Conservation (phyloP, 1,140 invertebrate genomes). For the Ceratoteleas bidentatus region DNA sequence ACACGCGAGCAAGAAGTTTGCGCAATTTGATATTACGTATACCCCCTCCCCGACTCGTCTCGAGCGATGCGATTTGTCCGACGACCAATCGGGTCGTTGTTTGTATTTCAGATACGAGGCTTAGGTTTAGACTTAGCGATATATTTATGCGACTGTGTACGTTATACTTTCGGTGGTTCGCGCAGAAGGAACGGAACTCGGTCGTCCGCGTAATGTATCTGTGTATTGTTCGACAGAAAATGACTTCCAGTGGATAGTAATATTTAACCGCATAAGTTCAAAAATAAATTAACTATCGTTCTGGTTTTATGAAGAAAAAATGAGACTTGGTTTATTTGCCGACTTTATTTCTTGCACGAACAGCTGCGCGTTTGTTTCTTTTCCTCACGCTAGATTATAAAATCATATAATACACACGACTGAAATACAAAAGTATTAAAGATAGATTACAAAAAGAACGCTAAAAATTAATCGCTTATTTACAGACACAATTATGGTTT, state of each 20-base stretch:
- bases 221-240: conserved; percentile 62
- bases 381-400: conserved; percentile 36
- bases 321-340: no score
- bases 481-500: conserved; percentile 38
- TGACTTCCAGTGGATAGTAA: conserved; percentile 61
- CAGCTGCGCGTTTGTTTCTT: no score
- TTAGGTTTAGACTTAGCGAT: conserved; percentile 51
- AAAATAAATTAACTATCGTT: conserved; percentile 62
- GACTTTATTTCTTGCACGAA: no score
- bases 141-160: no score
- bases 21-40: conserved; percentile 42
- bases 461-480: conserved; percentile 46
- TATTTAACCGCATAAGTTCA: conserved; percentile 65
- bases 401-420: conserved; percentile 57
- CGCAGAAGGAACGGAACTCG: no score
- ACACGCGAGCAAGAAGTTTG: conserved; percentile 1
- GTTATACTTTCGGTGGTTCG: no score
- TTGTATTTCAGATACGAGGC: conserved; percentile 31
- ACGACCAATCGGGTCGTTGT: conserved; percentile 9
- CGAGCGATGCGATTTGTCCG: conserved; percentile 14
- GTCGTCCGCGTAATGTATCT: conserved; percentile 42
- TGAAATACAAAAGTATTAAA: conserved; percentile 63
- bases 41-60: no score
- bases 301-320: conserved; percentile 57
- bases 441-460: conserved; percentile 46